Conservation (phyloP, 2,888 invertebrate species). For the Acanthosepion pharaonis region DNA sequence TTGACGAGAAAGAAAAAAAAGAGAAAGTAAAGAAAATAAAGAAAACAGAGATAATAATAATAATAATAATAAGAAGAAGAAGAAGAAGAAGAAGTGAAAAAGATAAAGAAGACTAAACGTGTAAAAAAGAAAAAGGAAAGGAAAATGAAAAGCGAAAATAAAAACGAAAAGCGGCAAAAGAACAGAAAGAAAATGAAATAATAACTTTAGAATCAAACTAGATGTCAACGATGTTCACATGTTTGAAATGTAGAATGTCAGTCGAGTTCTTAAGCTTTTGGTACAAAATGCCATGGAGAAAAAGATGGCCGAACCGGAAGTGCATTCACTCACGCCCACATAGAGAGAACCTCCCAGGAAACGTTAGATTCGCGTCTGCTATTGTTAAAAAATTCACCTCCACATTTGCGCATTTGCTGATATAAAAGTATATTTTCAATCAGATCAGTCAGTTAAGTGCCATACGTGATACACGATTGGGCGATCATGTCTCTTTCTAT, state of each 20-base stretch:
- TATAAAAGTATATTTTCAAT: too few relatives aligned
- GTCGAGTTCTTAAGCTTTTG: background rate
- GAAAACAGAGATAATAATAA: background rate
- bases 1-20: background rate
- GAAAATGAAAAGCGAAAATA: background rate
- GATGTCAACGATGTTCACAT: background rate
- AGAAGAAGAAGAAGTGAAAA: background rate
- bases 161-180: background rate
- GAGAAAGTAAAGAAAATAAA: background rate
- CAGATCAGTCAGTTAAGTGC: too few relatives aligned
- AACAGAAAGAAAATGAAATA: background rate
- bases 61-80: background rate
- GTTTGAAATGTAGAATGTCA: constrained; percentile 3
- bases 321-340: background rate
- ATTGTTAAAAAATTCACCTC: background rate
- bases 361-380: background rate
- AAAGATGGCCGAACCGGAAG: background rate
- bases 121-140: background rate
- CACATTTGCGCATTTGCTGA: background rate
- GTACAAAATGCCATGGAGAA: background rate
- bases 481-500: too few relatives aligned
- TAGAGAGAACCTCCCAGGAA: background rate
- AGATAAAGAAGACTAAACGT: background rate
- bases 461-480: too few relatives aligned
- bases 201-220: background rate